Evolutionary conservation across 2,888 invertebrate species (phyloP).

Genomic region (Trichogramma dendrolimi): DNA sequence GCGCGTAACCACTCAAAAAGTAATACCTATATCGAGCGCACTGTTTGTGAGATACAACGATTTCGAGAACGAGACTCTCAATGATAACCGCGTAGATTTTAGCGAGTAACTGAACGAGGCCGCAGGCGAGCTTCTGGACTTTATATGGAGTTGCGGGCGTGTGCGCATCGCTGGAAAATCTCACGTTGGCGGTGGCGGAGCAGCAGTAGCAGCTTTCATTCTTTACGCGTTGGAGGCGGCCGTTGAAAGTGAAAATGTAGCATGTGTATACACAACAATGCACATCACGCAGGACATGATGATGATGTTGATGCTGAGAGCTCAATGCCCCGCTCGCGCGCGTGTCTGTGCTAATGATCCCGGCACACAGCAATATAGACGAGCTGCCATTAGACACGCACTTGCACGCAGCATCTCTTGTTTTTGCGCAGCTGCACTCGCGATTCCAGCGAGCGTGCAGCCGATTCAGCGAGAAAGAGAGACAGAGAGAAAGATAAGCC

Average conservation of each 20-base stretch:
- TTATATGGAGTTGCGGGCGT: constrained; percentile 36
- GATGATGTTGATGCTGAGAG: too few species aligned
- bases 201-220: too few species aligned
- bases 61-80: not conserved
- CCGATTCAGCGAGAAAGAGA: too few species aligned
- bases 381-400: too few species aligned
- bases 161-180: constrained; percentile 27
- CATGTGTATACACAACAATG: constrained; percentile 1
- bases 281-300: too few species aligned
- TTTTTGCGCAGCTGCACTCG: not conserved
- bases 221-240: constrained; percentile 21
- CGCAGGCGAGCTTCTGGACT: constrained; percentile 35
- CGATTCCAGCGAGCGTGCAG: not conserved
- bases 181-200: constrained; percentile 25
- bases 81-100: not conserved
- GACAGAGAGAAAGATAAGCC: too few species aligned
- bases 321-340: too few species aligned
- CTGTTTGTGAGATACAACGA: not conserved
- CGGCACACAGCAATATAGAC: too few species aligned
- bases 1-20: not conserved
- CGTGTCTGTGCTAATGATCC: too few species aligned
- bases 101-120: constrained; percentile 34
- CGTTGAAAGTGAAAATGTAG: constrained; percentile 32
- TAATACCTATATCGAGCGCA: not conserved
- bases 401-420: not conserved